phyloP scores from a whole-genome alignment of 2,888 invertebrate species.

The Aphodius granarius region DNA sequence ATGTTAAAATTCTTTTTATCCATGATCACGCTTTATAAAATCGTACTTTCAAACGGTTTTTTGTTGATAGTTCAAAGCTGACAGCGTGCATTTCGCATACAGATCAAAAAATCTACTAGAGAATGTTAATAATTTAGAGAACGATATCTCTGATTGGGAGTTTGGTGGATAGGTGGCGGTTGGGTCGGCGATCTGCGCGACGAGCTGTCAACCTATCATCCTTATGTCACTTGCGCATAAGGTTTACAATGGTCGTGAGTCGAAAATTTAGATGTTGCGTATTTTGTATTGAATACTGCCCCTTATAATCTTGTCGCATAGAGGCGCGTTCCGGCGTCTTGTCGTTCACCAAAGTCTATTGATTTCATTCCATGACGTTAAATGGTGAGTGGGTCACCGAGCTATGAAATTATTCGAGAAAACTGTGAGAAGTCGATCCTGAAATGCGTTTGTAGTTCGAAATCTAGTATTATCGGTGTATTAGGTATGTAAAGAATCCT shows the following conservation, averaged over 20 bases:
- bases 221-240: constrained; percentile 6
- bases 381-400: constrained; percentile 31
- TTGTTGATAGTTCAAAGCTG: too few species aligned
- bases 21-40: not conserved
- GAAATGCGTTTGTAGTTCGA: not conserved
- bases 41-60: too few species aligned
- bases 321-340: constrained; percentile 16
- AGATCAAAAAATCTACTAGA: not conserved
- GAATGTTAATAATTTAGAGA: not conserved
- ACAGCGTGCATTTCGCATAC: not conserved
- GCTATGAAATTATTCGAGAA: constrained; percentile 24
- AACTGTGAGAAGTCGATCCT: constrained; percentile 12
- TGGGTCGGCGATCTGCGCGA: not conserved
- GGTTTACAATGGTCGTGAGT: constrained; percentile 2
- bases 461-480: not conserved
- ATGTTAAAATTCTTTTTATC: not conserved
- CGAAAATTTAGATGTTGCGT: not conserved
- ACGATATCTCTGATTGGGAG: not conserved
- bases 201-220: constrained; percentile 4
- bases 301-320: not conserved
- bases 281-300: constrained; percentile 8
- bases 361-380: constrained; percentile 32
- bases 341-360: constrained; percentile 27
- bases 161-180: not conserved
- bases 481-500: not conserved